Evolutionary conservation across 2,113 vertebrate species (phyloP).

Genomic region (Pachyramphus minor): DNA sequence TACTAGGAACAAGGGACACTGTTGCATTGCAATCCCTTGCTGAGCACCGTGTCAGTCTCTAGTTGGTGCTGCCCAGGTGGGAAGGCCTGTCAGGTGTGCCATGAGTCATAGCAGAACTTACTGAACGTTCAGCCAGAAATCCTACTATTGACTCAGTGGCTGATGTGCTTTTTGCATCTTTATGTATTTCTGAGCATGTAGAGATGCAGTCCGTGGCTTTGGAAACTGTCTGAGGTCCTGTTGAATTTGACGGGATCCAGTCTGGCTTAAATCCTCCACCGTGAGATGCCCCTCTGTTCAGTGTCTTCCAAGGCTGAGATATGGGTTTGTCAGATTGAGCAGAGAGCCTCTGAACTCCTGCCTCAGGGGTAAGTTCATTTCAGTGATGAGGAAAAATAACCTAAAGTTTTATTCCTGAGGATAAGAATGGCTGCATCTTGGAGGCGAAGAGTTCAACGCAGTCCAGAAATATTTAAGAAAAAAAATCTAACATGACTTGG

Average conservation of each 20-base stretch:
- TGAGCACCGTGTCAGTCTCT: neutral
- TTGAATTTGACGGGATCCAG: neutral
- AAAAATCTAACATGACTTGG: neutral
- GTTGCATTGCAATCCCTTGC: neutral
- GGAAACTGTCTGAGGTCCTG: neutral
- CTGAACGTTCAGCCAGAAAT: neutral
- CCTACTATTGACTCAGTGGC: neutral
- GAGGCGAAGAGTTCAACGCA: neutral
- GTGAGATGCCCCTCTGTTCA: neutral
- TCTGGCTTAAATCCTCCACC: neutral
- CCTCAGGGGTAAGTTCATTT: neutral
- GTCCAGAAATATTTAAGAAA: neutral
- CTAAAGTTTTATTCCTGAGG: neutral
- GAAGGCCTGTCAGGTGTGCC: neutral
- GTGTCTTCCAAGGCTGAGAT: rapidly evolving
- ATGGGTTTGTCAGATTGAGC: neutral
- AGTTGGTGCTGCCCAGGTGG: neutral
- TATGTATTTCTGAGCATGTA: neutral
- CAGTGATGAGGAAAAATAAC: neutral
- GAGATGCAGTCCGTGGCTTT: neutral
- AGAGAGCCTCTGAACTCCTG: neutral
- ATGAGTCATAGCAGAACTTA: neutral
- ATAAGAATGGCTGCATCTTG: neutral
- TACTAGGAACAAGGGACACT: neutral
- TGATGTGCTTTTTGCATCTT: neutral